Conservation (phyloP, 2,797 vertebrate genomes). For the Eutrigla gurnardus region DNA sequence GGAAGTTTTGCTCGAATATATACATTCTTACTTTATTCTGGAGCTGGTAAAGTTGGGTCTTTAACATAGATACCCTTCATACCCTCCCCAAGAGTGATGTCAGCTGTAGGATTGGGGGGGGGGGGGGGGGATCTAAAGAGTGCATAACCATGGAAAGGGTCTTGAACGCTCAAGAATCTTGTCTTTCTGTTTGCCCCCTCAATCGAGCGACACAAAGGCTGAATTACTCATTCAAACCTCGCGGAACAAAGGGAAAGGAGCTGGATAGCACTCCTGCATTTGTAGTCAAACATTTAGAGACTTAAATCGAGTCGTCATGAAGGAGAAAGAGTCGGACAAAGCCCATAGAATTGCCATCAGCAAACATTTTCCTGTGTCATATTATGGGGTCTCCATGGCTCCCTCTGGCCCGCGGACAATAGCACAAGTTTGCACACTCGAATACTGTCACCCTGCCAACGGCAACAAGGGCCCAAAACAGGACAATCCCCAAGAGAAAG, state of each 20-base stretch:
- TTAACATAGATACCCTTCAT: constrained; percentile 78
- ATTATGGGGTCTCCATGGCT: constrained; percentile 99
- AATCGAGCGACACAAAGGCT: constrained; percentile 99
- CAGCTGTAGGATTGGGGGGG: constrained; percentile 86
- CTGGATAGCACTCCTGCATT: constrained; percentile 99
- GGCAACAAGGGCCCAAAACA: constrained; percentile 95
- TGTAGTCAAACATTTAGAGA: constrained; percentile 99
- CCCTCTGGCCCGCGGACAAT: constrained; percentile 97
- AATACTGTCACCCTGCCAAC: constrained; percentile 99
- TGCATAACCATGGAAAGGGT: constrained; percentile 99
- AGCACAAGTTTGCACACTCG: constrained; percentile 99
- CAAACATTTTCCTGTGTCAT: constrained; percentile 99
- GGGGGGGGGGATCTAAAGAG: constrained; percentile 87
- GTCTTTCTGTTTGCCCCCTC: constrained; percentile 99
- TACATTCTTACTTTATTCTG: constrained; percentile 77
- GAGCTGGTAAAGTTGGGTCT: constrained; percentile 79
- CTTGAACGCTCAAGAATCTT: constrained; percentile 99
- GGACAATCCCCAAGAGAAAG: constrained; percentile 93
- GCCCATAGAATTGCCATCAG: constrained; percentile 99
- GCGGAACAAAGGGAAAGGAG: constrained; percentile 96
- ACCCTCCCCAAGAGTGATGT: constrained; percentile 85
- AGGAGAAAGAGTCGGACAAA: constrained; percentile 99
- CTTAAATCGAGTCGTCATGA: constrained; percentile 99
- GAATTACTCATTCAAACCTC: constrained; percentile 99
- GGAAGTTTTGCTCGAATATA: constrained; percentile 35